Evolutionary conservation across 2,797 vertebrate genomes (phyloP).

Genomic region (Poecilia wingei): DNA sequence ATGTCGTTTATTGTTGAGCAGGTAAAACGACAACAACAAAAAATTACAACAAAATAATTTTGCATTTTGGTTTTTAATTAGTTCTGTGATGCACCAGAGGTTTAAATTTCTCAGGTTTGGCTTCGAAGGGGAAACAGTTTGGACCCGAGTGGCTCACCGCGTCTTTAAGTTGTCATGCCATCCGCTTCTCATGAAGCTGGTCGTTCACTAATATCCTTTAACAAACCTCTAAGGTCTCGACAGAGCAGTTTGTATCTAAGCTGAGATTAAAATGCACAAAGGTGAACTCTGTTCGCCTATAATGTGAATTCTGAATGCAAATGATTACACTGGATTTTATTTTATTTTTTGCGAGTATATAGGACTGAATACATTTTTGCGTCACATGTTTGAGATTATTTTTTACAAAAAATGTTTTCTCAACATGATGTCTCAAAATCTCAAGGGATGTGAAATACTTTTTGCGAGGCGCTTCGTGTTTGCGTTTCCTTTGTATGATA

Average conservation of each 20-base stretch:
- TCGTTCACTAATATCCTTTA: background rate
- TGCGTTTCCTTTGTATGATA: constrained; percentile 34
- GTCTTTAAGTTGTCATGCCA: background rate
- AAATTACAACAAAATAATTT: no score
- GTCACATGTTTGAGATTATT: background rate
- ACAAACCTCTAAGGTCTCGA: background rate
- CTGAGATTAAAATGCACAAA: background rate
- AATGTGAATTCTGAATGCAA: background rate
- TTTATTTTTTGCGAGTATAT: background rate
- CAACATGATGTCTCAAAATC: no score
- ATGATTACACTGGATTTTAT: background rate
- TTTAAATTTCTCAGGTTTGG: no score
- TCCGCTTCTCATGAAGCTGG: background rate
- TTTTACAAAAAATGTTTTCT: no score
- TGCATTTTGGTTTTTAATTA: no score
- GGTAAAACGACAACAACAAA: no score
- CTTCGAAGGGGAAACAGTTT: no score
- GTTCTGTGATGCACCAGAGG: no score
- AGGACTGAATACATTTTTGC: background rate
- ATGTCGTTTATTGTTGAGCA: no score
- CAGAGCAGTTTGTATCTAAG: background rate
- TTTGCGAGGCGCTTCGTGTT: constrained; percentile 9
- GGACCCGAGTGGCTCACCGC: background rate
- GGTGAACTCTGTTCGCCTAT: background rate
- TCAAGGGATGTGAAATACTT: background rate